phyloP scores from a whole-genome alignment of 2,888 invertebrate genomes.

The Syrphus vitripennis region DNA sequence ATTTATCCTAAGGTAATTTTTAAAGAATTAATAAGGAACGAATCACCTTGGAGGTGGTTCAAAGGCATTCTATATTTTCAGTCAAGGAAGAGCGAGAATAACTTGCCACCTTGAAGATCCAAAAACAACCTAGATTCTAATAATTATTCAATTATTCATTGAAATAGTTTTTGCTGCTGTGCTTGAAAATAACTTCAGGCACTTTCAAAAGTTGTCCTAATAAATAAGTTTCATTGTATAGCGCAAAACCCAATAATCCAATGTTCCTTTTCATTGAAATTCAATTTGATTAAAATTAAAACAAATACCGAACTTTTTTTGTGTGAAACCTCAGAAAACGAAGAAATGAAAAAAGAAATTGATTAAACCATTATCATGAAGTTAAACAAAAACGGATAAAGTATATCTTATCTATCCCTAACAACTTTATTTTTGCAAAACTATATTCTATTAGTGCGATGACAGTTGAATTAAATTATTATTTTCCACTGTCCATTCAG shows the following conservation, averaged over 20 bases:
- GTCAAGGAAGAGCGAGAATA: neutral
- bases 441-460: neutral
- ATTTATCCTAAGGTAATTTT: neutral
- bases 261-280: slow-evolving; percentile 1
- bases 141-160: neutral
- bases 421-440: slow-evolving; percentile 31
- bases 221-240: neutral
- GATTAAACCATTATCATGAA: slow-evolving; percentile 39
- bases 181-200: no score
- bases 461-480: slow-evolving; percentile 38
- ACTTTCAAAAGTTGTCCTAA: neutral
- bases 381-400: neutral
- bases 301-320: neutral
- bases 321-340: slow-evolving; percentile 6
- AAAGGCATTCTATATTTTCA: neutral
- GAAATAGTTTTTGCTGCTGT: neutral
- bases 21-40: neutral
- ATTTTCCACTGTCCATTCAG: slow-evolving; percentile 40
- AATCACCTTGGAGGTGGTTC: neutral
- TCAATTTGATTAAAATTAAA: neutral
- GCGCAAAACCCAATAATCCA: neutral
- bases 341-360: slow-evolving; percentile 16
- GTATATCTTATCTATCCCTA: no score
- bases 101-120: neutral
- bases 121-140: no score